These are phyloP conservation scores for Polyploca ridens DNA, from an alignment of 2,888 invertebrate genomes.

Conservation along the genomic window DNA sequence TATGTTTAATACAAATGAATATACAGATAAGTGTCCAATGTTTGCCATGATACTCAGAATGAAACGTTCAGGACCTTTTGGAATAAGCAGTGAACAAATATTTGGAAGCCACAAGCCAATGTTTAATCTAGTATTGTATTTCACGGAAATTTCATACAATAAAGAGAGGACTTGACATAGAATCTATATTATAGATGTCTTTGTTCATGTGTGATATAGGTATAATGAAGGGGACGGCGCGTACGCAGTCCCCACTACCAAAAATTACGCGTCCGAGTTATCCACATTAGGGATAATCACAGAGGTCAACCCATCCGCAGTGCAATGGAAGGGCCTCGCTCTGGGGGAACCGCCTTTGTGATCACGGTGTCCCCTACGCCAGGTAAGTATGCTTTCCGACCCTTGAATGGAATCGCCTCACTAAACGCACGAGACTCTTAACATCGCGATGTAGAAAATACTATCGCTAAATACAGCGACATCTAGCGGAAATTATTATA, in stretches of 20 bases:
- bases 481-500: constrained; percentile 23
- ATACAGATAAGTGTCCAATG: no score
- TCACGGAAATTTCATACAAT: no score
- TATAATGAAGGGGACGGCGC: constrained; percentile 39
- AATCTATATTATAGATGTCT: no score
- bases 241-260: constrained; percentile 63
- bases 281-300: constrained; percentile 61
- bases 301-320: constrained; percentile 59
- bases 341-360: constrained; percentile 60
- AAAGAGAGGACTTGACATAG: no score
- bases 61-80: no score
- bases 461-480: constrained; percentile 19
- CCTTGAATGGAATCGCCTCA: constrained; percentile 15
- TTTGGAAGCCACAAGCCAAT: no score
- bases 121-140: no score
- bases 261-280: constrained; percentile 61
- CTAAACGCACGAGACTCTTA: constrained; percentile 28
- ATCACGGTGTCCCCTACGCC: constrained; percentile 62
- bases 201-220: no score
- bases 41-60: no score
- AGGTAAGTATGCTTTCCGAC: constrained; percentile 49
- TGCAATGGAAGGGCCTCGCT: constrained; percentile 57
- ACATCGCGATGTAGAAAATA: constrained; percentile 35
- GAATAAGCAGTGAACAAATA: no score
- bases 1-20: no score